Percentiles rank a stretch among this genome's conserved stretches.
Conservation (phyloP, 2,113 vertebrate genomes). For the Mesitornis unicolor region DNA sequence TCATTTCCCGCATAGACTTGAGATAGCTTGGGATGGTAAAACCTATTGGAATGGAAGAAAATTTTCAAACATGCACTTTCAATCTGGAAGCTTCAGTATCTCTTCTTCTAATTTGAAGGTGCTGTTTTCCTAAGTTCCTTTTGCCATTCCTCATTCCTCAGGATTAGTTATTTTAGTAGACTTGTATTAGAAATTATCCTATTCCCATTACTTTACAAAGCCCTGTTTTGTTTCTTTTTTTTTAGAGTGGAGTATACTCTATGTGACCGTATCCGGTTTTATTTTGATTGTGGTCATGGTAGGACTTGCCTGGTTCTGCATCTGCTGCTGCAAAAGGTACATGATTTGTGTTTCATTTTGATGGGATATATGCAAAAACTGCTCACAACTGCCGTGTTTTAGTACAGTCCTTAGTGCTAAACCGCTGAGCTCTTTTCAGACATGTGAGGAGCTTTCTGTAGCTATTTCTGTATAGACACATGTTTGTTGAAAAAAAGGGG, state of each 20-base stretch:
- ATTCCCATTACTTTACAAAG: not conserved
- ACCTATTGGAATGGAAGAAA: not conserved
- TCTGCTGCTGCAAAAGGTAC: constrained; percentile 90
- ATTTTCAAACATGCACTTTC: not conserved
- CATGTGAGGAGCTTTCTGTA: not conserved
- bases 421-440: not conserved
- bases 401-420: not conserved
- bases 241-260: constrained; percentile 91
- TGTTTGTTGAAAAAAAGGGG: not conserved
- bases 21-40: not conserved
- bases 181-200: not conserved
- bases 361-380: not conserved
- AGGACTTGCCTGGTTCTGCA: constrained; percentile 78
- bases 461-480: not conserved
- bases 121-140: not conserved
- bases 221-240: not conserved
- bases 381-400: not conserved
- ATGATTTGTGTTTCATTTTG: not conserved
- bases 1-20: not conserved
- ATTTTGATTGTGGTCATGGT: constrained; percentile 72
- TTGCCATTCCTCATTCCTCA: not conserved
- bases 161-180: not conserved
- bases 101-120: not conserved
- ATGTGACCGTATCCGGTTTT: constrained; percentile 77
- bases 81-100: not conserved